Evolutionary conservation across 2,113 vertebrate species (phyloP).

Genomic region (Scomber scombrus): DNA sequence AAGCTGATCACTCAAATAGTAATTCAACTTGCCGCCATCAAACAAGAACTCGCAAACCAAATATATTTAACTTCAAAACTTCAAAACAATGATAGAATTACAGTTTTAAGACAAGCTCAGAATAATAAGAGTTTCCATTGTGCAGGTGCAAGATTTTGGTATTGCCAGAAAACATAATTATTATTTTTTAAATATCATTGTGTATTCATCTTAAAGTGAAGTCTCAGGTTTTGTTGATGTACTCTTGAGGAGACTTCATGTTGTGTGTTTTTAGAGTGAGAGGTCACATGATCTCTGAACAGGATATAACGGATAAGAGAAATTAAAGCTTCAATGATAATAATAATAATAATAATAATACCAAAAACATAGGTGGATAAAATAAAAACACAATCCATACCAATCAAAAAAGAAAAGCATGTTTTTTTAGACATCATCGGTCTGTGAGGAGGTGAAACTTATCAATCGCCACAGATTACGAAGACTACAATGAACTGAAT

Average conservation of each 20-base stretch:
- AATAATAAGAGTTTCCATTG: constrained; percentile 12
- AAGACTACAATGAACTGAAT: constrained; percentile 24
- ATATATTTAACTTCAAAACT: constrained; percentile 12
- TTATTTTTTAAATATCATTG: constrained; percentile 15
- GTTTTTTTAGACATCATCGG: constrained; percentile 23
- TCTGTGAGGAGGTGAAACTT: constrained; percentile 19
- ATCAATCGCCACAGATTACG: neutral
- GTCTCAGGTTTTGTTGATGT: constrained; percentile 4
- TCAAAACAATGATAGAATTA: constrained; percentile 17
- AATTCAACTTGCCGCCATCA: constrained; percentile 20
- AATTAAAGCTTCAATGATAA: constrained; percentile 59
- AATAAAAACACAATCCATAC: constrained; percentile 42
- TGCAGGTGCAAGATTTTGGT: constrained; percentile 56
- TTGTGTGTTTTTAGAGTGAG: neutral
- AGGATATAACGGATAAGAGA: neutral
- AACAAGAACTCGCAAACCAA: constrained; percentile 27
- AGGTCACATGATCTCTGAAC: constrained; percentile 9
- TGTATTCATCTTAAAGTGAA: constrained; percentile 8
- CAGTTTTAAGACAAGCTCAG: constrained; percentile 13
- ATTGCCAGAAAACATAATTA: constrained; percentile 22
- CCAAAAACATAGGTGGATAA: constrained; percentile 39
- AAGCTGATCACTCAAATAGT: neutral
- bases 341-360: constrained; percentile 19
- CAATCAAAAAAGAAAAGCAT: constrained; percentile 24
- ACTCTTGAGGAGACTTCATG: neutral